These are phyloP conservation scores for Zaprionus taronus DNA, from an alignment of 1,140 invertebrate species.

Conservation along the genomic window DNA sequence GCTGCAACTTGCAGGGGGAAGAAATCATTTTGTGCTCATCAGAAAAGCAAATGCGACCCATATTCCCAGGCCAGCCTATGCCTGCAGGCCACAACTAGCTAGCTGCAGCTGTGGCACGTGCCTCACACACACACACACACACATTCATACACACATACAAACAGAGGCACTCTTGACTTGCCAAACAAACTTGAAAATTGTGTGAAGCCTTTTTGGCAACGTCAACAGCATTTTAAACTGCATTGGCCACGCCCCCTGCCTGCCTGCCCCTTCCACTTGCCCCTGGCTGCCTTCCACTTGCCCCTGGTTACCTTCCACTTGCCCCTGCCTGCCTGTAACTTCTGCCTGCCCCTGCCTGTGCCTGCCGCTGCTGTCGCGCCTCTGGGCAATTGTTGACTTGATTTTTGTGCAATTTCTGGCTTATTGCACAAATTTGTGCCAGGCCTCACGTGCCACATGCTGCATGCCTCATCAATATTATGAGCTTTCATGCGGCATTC, in stretches of 20 bases:
- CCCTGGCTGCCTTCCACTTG: not conserved
- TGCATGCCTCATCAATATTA: slow-evolving; percentile 62
- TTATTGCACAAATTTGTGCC: slow-evolving; percentile 71
- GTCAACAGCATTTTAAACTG: slow-evolving; percentile 55
- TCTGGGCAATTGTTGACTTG: slow-evolving; percentile 53
- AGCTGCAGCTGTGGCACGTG: slow-evolving; percentile 54
- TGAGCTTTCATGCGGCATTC: slow-evolving; percentile 51
- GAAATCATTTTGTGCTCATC: slow-evolving; percentile 57
- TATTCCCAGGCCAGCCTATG: slow-evolving; percentile 44
- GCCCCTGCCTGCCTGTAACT: not conserved
- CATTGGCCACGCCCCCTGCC: slow-evolving; percentile 9
- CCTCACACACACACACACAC: slow-evolving; percentile 32
- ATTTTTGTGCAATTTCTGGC: slow-evolving; percentile 77
- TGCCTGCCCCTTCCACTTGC: not conserved
- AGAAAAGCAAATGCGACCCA: slow-evolving; percentile 63
- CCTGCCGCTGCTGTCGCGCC: slow-evolving; percentile 25
- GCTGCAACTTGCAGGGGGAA: slow-evolving; percentile 28
- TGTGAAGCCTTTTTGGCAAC: slow-evolving; percentile 49
- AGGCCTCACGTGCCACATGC: slow-evolving; percentile 41
- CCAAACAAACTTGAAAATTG: slow-evolving; percentile 52
- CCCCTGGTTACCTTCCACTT: not conserved
- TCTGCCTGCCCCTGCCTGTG: not conserved
- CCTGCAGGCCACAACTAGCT: slow-evolving; percentile 34
- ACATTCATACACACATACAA: slow-evolving; percentile 9
- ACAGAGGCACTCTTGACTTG: slow-evolving; percentile 24